phyloP scores from a whole-genome alignment of 1,140 invertebrate genomes.

The Nilaparvata lugens region DNA sequence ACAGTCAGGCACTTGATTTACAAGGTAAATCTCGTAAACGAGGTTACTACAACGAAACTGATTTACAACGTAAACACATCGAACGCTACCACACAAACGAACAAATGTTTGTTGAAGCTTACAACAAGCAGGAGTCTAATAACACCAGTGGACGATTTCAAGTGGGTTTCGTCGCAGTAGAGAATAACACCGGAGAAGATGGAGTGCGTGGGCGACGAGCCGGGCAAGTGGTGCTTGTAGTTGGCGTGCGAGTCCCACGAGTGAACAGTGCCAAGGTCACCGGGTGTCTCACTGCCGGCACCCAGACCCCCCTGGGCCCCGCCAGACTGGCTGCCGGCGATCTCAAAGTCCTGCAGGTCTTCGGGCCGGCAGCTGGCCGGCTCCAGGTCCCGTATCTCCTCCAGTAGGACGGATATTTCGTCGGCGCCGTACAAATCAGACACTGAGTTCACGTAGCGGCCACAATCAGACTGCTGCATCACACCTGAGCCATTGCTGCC shows the following conservation, averaged over 20 bases:
- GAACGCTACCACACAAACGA: too few relatives aligned
- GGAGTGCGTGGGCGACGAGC: slow-evolving; percentile 45
- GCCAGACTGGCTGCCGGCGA: slow-evolving; percentile 70
- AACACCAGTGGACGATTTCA: slow-evolving; percentile 65
- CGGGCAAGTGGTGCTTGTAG: slow-evolving; percentile 48
- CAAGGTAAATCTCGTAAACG: too few relatives aligned
- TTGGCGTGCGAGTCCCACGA: slow-evolving; percentile 88
- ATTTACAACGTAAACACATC: too few relatives aligned
- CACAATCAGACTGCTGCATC: slow-evolving; percentile 25
- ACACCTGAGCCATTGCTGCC: slow-evolving; percentile 18
- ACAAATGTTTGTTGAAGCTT: slow-evolving; percentile 29
- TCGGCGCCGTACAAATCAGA: slow-evolving; percentile 86
- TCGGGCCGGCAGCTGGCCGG: slow-evolving; percentile 73
- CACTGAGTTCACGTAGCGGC: slow-evolving; percentile 66
- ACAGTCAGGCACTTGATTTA: too few relatives aligned
- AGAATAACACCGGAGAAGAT: slow-evolving; percentile 50
- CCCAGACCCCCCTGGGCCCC: slow-evolving; percentile 31
- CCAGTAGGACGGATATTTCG: slow-evolving; percentile 84
- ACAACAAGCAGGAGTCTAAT: slow-evolving; percentile 67
- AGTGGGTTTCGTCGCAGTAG: slow-evolving; percentile 70
- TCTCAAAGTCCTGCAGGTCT: slow-evolving; percentile 73
- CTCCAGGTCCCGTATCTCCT: slow-evolving; percentile 84
- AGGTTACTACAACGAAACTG: too few relatives aligned
- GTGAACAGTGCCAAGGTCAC: slow-evolving; percentile 56
- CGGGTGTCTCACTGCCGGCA: slow-evolving; percentile 51